These are phyloP conservation scores for Chiridota heheva DNA, from an alignment of 35 echinoderm and acorn worm genomes.

Conservation along the genomic window DNA sequence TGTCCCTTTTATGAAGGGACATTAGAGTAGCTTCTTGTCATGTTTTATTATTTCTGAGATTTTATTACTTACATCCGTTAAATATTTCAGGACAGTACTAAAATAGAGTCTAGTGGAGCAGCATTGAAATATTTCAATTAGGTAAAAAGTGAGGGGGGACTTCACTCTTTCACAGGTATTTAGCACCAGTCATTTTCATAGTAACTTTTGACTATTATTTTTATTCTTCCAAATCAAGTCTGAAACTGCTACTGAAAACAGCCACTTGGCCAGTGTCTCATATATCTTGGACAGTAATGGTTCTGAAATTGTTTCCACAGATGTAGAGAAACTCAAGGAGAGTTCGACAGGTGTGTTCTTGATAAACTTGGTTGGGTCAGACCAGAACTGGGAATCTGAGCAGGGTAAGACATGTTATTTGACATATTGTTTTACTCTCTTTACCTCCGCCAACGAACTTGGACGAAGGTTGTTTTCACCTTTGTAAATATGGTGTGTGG, in stretches of 20 bases:
- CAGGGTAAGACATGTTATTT: constrained; percentile 72
- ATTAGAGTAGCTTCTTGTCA: no score
- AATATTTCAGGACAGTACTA: no score
- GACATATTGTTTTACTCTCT: no score
- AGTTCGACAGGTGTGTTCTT: constrained; percentile 93
- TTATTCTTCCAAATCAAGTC: background rate
- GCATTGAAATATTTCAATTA: no score
- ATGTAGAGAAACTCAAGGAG: constrained; percentile 66
- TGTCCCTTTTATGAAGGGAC: no score
- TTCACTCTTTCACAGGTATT: background rate
- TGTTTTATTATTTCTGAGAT: no score
- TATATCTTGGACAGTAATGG: background rate
- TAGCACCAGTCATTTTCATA: background rate
- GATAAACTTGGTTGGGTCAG: constrained; percentile 91
- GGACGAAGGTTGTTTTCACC: background rate
- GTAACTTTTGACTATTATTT: background rate
- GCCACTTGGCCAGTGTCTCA: background rate
- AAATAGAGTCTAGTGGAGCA: no score
- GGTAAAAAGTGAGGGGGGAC: background rate
- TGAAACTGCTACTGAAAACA: background rate
- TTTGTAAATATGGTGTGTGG: background rate
- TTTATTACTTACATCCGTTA: no score
- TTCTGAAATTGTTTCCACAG: constrained; percentile 26
- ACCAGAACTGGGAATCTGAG: constrained; percentile 85
- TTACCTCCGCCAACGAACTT: background rate